A percentile compares a stretch with the other conserved stretches of the same genome.
phyloP scores from a whole-genome alignment of 2,797 vertebrate species.

The Rhynchotus rufescens region DNA sequence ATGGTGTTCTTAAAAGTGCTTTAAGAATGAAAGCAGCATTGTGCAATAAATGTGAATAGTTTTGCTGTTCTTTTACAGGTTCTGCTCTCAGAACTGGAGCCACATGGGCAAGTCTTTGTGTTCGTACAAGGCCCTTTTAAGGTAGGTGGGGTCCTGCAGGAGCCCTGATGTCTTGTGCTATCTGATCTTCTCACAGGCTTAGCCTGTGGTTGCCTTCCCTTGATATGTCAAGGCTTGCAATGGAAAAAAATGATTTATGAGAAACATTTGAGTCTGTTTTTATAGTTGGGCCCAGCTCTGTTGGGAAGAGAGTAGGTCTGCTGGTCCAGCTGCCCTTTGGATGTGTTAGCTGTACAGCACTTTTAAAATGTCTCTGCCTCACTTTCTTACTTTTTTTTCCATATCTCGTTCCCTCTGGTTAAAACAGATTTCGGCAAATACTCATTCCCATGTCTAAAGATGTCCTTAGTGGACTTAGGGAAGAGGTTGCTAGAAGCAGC shows the following conservation, averaged over 20 bases:
- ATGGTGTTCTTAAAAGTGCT: neutral
- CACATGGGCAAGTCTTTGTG: neutral
- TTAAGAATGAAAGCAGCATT: neutral
- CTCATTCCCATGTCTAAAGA: constrained; percentile 78
- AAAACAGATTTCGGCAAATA: constrained; percentile 25
- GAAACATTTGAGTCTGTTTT: neutral
- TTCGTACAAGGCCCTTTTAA: neutral
- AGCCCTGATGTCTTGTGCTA: neutral
- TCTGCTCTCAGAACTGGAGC: neutral
- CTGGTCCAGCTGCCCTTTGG: neutral
- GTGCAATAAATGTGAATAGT: neutral
- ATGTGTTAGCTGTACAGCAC: accelerated
- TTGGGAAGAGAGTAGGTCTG: accelerated
- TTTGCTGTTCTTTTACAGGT: neutral
- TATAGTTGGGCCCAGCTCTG: neutral
- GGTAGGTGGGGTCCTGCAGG: neutral
- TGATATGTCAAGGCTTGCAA: neutral
- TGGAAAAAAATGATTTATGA: neutral
- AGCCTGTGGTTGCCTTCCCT: neutral
- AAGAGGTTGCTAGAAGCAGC: constrained; percentile 93
- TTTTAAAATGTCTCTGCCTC: neutral
- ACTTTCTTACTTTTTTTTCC: no score
- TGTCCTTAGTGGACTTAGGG: constrained; percentile 93
- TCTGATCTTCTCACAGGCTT: neutral
- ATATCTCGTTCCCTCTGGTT: neutral